These are phyloP conservation scores for Agrotis clavis DNA, from an alignment of 2,888 invertebrate genomes.

Conservation along the genomic window DNA sequence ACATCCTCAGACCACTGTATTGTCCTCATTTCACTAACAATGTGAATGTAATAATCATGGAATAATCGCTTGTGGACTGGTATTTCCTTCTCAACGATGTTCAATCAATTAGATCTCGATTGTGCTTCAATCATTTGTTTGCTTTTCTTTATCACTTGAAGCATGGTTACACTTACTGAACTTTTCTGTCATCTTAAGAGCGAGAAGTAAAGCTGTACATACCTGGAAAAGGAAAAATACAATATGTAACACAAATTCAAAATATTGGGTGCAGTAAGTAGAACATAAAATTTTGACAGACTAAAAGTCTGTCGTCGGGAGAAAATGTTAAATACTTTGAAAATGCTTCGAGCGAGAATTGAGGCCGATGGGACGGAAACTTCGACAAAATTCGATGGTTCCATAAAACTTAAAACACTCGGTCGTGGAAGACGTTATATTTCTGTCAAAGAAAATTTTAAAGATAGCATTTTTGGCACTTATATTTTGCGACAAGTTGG, in stretches of 20 bases:
- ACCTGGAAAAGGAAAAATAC: constrained; percentile 59
- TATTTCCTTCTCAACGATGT: constrained; percentile 50
- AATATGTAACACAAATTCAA: constrained; percentile 18
- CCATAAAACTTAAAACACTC: constrained; percentile 67
- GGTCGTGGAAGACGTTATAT: constrained; percentile 50
- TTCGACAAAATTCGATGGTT: constrained; percentile 72
- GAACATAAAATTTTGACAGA: constrained; percentile 32
- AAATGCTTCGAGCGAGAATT: constrained; percentile 62
- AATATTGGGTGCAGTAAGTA: constrained; percentile 22
- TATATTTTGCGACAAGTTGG: constrained; percentile 24
- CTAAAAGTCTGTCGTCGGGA: constrained; percentile 40
- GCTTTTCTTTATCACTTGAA: constrained; percentile 26
- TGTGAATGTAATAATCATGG: constrained; percentile 66
- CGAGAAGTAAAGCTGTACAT: constrained; percentile 44
- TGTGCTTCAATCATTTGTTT: constrained; percentile 39
- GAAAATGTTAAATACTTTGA: constrained; percentile 62
- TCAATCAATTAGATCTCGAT: constrained; percentile 47
- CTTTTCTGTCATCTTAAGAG: constrained; percentile 23
- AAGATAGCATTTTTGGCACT: constrained; percentile 28
- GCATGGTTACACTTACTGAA: constrained; percentile 37
- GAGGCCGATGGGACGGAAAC: constrained; percentile 68
- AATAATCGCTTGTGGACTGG: constrained; percentile 49
- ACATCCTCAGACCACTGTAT: constrained; percentile 72
- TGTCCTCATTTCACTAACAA: constrained; percentile 71
- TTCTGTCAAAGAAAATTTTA: constrained; percentile 32